Evolutionary conservation across 2,113 vertebrate species (phyloP), one percentile per base, ranked within the genome.

Genomic region (Mionectes macconnelli): DNA sequence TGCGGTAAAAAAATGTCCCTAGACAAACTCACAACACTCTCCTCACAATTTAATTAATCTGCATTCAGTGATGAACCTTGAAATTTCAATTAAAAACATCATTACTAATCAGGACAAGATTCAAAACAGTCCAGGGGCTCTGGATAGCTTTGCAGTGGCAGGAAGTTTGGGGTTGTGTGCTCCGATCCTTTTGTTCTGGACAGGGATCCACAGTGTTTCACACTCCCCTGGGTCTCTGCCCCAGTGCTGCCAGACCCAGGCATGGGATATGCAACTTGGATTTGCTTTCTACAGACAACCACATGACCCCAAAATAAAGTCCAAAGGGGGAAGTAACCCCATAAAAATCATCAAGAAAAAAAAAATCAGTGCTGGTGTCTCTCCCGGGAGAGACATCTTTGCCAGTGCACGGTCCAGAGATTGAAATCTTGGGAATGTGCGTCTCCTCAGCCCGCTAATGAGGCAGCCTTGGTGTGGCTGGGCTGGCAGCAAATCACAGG

Each of bases 1-100:
- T n/a, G n/a, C n/a, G n/a, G n/a, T n/a, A n/a, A n/a, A n/a, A n/a
- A n/a, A n/a, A n/a, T n/a, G n/a, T n/a, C n/a, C n/a, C n/a, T n/a
- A n/a, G n/a, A n/a, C n/a, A n/a, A n/a, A n/a, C n/a, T n/a, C n/a
- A n/a, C n/a, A n/a, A n/a, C n/a, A n/a, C n/a, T n/a, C 90, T 80
- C 78, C 87, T 93, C 21, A 73, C 97, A 63, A 97, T 97, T 98
- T 98, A 98, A 98, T 98, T 98, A 98, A 98, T 97, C 97, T 96
- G 83, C 75, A 55, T 95, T 96, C 98, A 97, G 93, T 98, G 98
- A 98, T 97, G 97, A 98, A 97, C 97, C 97, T 97, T 97, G 97
- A 97, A 97, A 96, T 98, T 97, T 96, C 97, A 96, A 98, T 98
- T 98, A 97, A 98, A 97, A 97, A 95, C 97, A 97, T 95, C 92